Base-by-base conservation (phyloP, 2,888 invertebrate species). In the Ophraella communa region DNA sequence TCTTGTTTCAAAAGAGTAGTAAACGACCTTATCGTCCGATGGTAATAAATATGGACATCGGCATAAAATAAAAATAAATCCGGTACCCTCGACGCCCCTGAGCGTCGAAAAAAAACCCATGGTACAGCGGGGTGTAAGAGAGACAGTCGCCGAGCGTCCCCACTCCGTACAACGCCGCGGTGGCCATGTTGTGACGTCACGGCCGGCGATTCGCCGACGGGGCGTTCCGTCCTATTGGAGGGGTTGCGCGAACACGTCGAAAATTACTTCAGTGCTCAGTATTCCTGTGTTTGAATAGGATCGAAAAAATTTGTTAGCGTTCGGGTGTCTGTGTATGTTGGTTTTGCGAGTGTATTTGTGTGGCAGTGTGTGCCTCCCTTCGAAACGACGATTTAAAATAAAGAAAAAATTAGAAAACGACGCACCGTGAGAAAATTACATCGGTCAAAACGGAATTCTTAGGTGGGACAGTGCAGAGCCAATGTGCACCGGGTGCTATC, bases 171-270 rank as follows among this genome's bases (percentile, higher is more conserved):
- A 17, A n/a, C n/a, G n/a, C 10, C 18, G n/a, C 24, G 57, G 67
- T 49, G 74, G 80, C 81, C 81, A 81, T 81, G 74, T 80, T 80
- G 80, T 78, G 79, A 79, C 79, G 79, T 80, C 75, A 76, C 65
- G 51, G 51, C 65, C 67, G 54, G 68, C 72, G 67, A 68, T 68
- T 69, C 71, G 74, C 75, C 74, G 75, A 75, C 66, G 64, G 75
- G 74, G 73, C 71, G 75, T 57, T 54, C 65, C 59, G 64, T 58
- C 72, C 66, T 61, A 56, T 59, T 23, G 57, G 57, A 67, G 68
- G 44, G 71, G 71, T 62, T 65, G 65, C 51, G 39, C 58, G 35
- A 42, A 58, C 59, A 66, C 62, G 45, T 18, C 20, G 53, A 42
- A 35, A 64, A 53, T 58, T 63, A 66, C 56, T 64, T 68, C 69